phyloP scores from a whole-genome alignment of 2,888 invertebrate species.

The Hypena proboscidalis region DNA sequence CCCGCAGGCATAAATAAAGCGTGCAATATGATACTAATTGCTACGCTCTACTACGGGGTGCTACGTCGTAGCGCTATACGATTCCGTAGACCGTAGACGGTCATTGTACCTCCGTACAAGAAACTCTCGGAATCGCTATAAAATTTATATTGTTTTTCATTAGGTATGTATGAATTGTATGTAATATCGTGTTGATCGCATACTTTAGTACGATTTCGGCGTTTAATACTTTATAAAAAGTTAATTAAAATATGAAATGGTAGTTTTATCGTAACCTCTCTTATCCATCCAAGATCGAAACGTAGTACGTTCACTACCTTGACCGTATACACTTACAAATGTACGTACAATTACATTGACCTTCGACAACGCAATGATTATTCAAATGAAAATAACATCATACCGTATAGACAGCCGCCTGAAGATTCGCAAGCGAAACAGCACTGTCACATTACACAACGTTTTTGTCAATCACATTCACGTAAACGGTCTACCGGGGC shows the following conservation, averaged over 20 bases:
- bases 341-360: constrained; percentile 51
- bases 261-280: constrained; percentile 47
- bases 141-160: constrained; percentile 7
- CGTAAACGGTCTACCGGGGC: constrained; percentile 30
- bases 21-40: constrained; percentile 64
- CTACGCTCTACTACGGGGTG: constrained; percentile 59
- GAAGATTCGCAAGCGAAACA: constrained; percentile 57
- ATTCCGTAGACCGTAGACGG: constrained; percentile 52
- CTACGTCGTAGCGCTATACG: constrained; percentile 55
- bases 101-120: constrained; percentile 30
- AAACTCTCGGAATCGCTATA: constrained; percentile 19
- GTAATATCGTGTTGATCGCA: constrained; percentile 4
- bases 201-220: constrained; percentile 8
- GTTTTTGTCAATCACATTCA: constrained; percentile 43
- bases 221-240: constrained; percentile 16
- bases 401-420: constrained; percentile 74
- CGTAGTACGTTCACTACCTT: constrained; percentile 52
- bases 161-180: not conserved
- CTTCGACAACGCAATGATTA: constrained; percentile 44
- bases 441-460: constrained; percentile 66
- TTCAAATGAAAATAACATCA: constrained; percentile 47
- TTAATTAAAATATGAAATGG: constrained; percentile 21
- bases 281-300: constrained; percentile 53
- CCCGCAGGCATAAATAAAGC: constrained; percentile 54
- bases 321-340: constrained; percentile 45